A percentile compares a stretch with the other conserved stretches of the same genome.
Evolutionary conservation across 2,113 vertebrate genomes (phyloP).

Genomic region (Conger conger): DNA sequence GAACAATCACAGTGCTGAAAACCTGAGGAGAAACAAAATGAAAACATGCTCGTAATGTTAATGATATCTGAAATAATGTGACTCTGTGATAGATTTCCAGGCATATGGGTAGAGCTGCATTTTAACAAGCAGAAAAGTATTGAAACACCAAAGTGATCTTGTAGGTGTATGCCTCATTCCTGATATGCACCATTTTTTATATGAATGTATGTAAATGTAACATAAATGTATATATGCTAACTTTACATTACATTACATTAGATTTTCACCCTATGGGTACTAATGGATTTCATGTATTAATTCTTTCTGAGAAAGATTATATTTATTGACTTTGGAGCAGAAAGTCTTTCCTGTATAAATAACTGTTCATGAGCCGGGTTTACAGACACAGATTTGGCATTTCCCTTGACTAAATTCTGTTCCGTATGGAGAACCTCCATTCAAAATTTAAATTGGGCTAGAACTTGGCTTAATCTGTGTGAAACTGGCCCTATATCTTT

Average conservation of each 20-base stretch:
- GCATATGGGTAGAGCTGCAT: slow-evolving; percentile 32
- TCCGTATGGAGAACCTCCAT: too few relatives aligned
- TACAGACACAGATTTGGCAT: too few relatives aligned
- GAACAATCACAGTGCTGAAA: slow-evolving; percentile 44
- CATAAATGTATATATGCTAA: too few relatives aligned
- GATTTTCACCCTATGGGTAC: slow-evolving; percentile 72
- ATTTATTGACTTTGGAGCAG: slow-evolving; percentile 49
- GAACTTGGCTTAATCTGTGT: too few relatives aligned
- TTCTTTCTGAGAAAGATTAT: slow-evolving; percentile 83
- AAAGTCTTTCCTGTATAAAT: slow-evolving; percentile 49
- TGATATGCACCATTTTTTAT: background rate
- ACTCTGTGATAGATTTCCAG: slow-evolving; percentile 20
- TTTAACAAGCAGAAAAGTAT: slow-evolving; percentile 52
- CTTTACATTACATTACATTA: slow-evolving; percentile 53
- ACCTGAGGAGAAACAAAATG: slow-evolving; percentile 45
- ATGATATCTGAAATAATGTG: slow-evolving; percentile 45
- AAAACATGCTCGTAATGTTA: slow-evolving; percentile 71
- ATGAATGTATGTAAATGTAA: slow-evolving; percentile 39
- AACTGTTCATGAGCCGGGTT: too few relatives aligned
- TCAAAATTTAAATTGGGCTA: too few relatives aligned
- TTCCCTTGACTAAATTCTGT: too few relatives aligned
- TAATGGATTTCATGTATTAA: slow-evolving; percentile 63
- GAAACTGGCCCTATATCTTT: too few relatives aligned
- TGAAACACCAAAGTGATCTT: slow-evolving; percentile 29
- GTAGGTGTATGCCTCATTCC: background rate